Evolutionary conservation across 1,140 invertebrate species (phyloP).

Genomic region (Drepana arcuata): DNA sequence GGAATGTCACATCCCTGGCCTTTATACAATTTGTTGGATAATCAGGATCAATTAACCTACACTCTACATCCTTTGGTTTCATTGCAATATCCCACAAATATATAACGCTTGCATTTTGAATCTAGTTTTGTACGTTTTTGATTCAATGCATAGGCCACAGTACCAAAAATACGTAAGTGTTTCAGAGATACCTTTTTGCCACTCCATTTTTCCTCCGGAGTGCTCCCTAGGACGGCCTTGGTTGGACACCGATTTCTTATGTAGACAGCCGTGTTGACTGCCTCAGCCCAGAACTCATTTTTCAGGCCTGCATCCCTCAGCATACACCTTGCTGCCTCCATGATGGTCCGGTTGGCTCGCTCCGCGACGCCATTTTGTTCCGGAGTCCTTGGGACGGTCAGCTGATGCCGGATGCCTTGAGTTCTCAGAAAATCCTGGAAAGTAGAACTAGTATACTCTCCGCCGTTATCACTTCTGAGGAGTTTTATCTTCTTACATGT

Average conservation of each 20-base stretch:
- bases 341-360: background rate
- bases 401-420: background rate
- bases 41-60: no score
- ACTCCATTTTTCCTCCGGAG: slow-evolving; percentile 1
- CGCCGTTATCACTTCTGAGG: slow-evolving; percentile 15
- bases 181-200: background rate
- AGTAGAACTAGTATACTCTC: background rate
- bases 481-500: slow-evolving; percentile 6
- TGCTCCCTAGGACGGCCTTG: background rate
- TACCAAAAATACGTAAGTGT: background rate
- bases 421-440: background rate
- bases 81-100: no score
- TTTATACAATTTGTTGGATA: no score
- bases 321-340: background rate
- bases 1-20: no score
- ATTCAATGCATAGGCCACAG: background rate
- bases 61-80: no score
- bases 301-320: background rate
- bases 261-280: background rate
- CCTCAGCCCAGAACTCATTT: slow-evolving; percentile 1
- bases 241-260: background rate
- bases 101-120: no score
- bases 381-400: background rate
- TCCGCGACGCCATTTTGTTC: slow-evolving; percentile 2
- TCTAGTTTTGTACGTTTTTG: background rate